phyloP scores from a whole-genome alignment of 2,888 invertebrate species.

The Drosophila rubida region DNA sequence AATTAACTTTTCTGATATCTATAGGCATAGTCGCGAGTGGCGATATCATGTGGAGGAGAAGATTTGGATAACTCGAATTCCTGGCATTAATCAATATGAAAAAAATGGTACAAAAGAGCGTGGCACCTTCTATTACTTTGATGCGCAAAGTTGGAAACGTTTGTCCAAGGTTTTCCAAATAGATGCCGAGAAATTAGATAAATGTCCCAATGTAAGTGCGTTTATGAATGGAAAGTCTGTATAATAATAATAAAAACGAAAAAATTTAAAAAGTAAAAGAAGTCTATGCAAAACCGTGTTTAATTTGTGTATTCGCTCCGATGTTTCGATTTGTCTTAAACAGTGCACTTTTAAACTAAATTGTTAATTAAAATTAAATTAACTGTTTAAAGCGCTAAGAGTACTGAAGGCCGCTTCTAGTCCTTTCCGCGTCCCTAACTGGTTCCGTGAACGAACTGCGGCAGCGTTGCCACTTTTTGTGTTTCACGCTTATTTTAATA shows the following conservation, averaged over 20 bases:
- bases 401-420: too few relatives aligned
- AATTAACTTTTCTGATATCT: not conserved
- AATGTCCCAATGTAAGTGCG: slow-evolving; percentile 85
- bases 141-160: slow-evolving; percentile 99
- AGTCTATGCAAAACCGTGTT: slow-evolving; percentile 14
- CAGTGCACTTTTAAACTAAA: too few relatives aligned
- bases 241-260: slow-evolving; percentile 85
- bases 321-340: too few relatives aligned
- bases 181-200: slow-evolving; percentile 99
- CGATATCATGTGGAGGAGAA: slow-evolving; percentile 99
- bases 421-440: not conserved
- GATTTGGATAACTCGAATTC: slow-evolving; percentile 99
- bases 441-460: not conserved
- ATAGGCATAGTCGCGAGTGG: slow-evolving; percentile 98
- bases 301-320: not conserved
- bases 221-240: slow-evolving; percentile 85
- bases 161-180: slow-evolving; percentile 99
- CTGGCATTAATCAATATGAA: slow-evolving; percentile 96
- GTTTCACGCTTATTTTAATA: too few relatives aligned
- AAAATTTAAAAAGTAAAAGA: slow-evolving; percentile 78
- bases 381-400: too few relatives aligned
- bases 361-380: too few relatives aligned
- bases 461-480: not conserved
- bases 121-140: slow-evolving; percentile 99
- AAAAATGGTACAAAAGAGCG: slow-evolving; percentile 98